These are phyloP conservation scores for Spea bombifrons DNA, from an alignment of 2,113 vertebrate species.

Conservation along the genomic window DNA sequence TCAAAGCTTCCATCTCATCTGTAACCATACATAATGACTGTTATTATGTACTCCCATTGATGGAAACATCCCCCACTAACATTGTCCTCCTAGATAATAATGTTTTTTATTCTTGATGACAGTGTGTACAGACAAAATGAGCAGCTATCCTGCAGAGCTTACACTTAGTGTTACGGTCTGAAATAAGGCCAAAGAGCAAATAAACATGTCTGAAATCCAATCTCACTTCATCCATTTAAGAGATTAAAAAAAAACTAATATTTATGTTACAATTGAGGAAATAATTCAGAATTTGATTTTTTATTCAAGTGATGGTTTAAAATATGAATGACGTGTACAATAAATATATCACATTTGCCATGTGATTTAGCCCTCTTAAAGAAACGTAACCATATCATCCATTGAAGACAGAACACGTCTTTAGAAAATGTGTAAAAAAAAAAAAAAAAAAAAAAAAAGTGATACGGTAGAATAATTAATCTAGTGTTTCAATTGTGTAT, in stretches of 20 bases:
- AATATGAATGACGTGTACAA: too few species aligned
- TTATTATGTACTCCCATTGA: slow-evolving; percentile 26
- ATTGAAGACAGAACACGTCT: too few species aligned
- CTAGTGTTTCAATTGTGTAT: too few species aligned
- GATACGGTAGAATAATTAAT: too few species aligned
- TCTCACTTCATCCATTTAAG: background rate
- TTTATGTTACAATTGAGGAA: background rate
- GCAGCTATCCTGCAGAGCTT: background rate
- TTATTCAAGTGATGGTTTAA: too few species aligned
- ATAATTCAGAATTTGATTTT: background rate
- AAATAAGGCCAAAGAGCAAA: background rate
- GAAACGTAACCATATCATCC: too few species aligned
- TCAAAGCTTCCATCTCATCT: slow-evolving; percentile 35
- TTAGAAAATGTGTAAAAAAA: too few species aligned
- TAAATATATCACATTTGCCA: too few species aligned
- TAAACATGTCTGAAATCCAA: background rate
- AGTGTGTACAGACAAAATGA: background rate
- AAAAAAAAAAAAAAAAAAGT: too few species aligned
- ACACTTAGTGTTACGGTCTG: background rate
- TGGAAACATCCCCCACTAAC: slow-evolving; percentile 24
- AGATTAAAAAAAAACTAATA: background rate
- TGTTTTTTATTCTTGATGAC: background rate
- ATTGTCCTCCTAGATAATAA: slow-evolving; percentile 8
- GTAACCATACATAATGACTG: slow-evolving; percentile 27
- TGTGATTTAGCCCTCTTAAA: too few species aligned